Evolutionary conservation across 2,888 invertebrate genomes (phyloP), one percentile per base, ranked within the genome.

Genomic region (Oligia latruncula): DNA sequence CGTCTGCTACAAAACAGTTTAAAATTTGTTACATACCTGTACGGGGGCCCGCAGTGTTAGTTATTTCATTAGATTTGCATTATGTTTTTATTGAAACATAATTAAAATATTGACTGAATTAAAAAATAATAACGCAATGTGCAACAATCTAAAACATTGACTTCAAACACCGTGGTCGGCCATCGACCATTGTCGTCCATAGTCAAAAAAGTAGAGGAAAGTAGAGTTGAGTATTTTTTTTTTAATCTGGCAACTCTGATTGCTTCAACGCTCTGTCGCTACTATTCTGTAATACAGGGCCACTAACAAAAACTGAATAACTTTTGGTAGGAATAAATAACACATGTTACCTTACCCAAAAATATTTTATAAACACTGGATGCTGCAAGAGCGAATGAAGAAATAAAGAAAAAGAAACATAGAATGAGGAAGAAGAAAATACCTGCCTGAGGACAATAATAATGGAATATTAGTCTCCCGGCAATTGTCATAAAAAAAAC

Each of bases 141-240:
- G 94, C 92, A 93, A 84, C 79, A 89, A 88, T 92, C 88, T 93
- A 91, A 90, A 91, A 89, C 92, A 91, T 92, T 87, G 87, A 94
- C 93, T 92, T 94, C 92, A 93, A 94, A 93, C 93, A 94, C 94
- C 92, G 93, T 95, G 94, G 94, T 95, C 94, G 91, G 93, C 94
- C 94, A 94, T 94, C 93, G 90, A 90, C 92, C 93, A 92, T 91
- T 90, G 89, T 86, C 83, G 13, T 43, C 43, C 71, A 71, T 82
- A 88, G 81, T 65, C 84, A 78, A 52, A 77, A 46, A 49, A 55
- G 17, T 62, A 72, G 64, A 70, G 40, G 55, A 60, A 11, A 43
- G 2, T 29, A 62, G 29, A 77, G 68, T 20, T 20, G 9, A 5
- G 23, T 35, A 0, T 11, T 2, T 2, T 74, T 68, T 74, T 74